A percentile compares a stretch with the other conserved stretches of the same genome.
phyloP scores from a whole-genome alignment of 2,113 vertebrate genomes.

The Vimba vimba region DNA sequence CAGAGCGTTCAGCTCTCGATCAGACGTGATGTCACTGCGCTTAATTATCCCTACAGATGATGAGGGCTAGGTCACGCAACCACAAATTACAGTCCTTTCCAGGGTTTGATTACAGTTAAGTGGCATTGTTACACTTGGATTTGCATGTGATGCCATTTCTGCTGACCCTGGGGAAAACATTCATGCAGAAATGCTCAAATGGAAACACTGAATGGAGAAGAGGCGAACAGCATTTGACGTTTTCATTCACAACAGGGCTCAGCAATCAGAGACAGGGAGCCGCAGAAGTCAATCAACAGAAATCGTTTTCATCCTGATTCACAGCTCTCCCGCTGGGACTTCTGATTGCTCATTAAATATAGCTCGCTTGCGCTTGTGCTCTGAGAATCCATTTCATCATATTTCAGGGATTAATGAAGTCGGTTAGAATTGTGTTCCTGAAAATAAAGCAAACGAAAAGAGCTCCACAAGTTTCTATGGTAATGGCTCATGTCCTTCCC shows the following conservation, averaged over 20 bases:
- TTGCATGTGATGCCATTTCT: conserved; percentile 14
- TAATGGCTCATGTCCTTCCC: not conserved
- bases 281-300: not conserved
- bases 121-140: not conserved
- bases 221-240: not conserved
- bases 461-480: not conserved
- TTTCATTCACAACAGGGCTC: not conserved
- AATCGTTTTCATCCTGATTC: not conserved
- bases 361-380: not conserved
- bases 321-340: conserved; percentile 16
- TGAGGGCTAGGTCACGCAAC: not conserved
- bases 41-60: conserved; percentile 20
- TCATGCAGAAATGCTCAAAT: not conserved
- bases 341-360: conserved; percentile 20
- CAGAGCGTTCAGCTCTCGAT: not conserved
- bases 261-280: not conserved
- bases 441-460: not conserved
- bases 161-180: not conserved
- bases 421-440: not conserved
- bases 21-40: not conserved
- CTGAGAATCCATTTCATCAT: not conserved
- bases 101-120: not conserved
- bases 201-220: not conserved
- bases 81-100: conserved; percentile 13
- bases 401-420: not conserved